Evolutionary conservation across 2,797 vertebrate genomes (phyloP).

Genomic region (Acanthurus tractus): DNA sequence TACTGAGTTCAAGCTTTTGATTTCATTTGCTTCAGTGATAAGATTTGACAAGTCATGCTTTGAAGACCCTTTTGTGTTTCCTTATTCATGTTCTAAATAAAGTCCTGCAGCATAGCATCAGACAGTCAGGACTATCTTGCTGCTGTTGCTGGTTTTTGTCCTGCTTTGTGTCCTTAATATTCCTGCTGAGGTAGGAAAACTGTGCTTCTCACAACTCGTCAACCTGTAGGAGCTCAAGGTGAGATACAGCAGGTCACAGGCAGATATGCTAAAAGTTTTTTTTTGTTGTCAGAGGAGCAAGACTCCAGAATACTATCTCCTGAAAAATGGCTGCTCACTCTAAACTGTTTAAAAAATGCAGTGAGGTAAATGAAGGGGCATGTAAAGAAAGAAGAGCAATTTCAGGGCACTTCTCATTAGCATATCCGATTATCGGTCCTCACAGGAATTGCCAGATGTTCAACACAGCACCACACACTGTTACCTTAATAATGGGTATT

Average conservation of each 20-base stretch:
- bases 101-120: constrained; percentile 4
- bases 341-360: constrained; percentile 9
- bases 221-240: constrained; percentile 9
- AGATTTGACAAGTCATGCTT: constrained; percentile 10
- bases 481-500: constrained; percentile 58
- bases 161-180: constrained; percentile 3
- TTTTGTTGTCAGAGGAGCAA: not conserved
- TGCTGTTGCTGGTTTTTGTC: not conserved
- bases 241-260: not conserved
- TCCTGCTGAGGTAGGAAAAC: not conserved
- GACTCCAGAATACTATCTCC: not conserved
- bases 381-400: not conserved
- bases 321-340: constrained; percentile 1
- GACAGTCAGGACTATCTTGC: not conserved
- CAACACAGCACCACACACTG: constrained; percentile 24
- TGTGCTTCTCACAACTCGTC: not conserved
- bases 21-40: constrained; percentile 29
- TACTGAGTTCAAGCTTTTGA: constrained; percentile 18
- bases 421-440: constrained; percentile 40
- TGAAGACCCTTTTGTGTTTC: constrained; percentile 8
- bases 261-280: not conserved
- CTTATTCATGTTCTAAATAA: constrained; percentile 28
- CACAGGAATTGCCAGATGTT: constrained; percentile 56
- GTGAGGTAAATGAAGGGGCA: not conserved
- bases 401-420: constrained; percentile 10